These are phyloP conservation scores for Choloepus didactylus DNA, from an alignment of 2,797 vertebrate species.

Conservation along the genomic window DNA sequence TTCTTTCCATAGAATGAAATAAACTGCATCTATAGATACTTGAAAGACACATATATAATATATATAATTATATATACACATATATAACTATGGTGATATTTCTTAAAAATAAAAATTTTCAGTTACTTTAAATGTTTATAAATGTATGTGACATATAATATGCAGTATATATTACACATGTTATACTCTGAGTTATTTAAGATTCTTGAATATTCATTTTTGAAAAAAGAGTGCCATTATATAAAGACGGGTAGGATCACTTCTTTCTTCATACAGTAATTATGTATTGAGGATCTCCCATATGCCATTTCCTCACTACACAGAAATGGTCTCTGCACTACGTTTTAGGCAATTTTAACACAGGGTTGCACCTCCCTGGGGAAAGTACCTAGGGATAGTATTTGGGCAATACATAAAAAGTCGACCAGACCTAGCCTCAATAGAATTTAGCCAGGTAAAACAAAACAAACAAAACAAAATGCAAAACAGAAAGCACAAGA, in stretches of 20 bases:
- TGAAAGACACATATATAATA: neutral
- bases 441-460: neutral
- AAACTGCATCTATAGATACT: neutral
- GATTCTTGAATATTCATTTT: neutral
- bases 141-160: neutral
- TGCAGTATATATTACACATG: neutral
- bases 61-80: neutral
- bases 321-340: neutral
- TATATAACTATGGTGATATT: neutral
- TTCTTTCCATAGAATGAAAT: neutral
- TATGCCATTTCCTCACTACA: neutral
- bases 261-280: neutral
- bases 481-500: neutral
- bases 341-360: neutral
- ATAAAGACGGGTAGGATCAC: neutral
- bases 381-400: neutral
- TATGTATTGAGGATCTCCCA: neutral
- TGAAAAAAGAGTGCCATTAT: slow-evolving; percentile 26
- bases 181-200: neutral
- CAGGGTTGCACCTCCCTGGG: neutral
- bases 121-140: slow-evolving; percentile 25
- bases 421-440: neutral
- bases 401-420: neutral
- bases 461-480: neutral
- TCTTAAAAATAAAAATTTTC: slow-evolving; percentile 25